Evolutionary conservation across 2,888 invertebrate genomes (phyloP), one percentile per base, ranked within the genome.

Genomic region (Pterostichus niger): DNA sequence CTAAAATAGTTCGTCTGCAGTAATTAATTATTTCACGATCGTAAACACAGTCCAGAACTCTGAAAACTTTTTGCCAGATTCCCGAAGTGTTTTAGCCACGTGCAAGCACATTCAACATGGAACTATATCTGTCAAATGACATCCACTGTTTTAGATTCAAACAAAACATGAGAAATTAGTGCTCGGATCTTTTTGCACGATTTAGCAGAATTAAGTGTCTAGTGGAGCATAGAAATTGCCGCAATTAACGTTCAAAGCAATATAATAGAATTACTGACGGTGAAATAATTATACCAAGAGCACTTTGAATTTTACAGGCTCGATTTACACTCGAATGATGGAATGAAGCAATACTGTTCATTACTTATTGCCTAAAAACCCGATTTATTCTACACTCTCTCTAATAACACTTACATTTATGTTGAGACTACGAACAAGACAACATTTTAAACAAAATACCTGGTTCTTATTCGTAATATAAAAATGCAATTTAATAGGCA

Each of bases 101-200:
- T 11, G 31, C 9, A 11, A 59, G 24, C 11, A 17, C 11, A 59
- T 24, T 59, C 31, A 59, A 59, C 59, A 59, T 59, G 44, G 71
- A 46, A 71, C 11, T 46, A 71, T 71, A 71, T 44, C 71, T 71
- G 71, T 71, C 71, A 71, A 71, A 71, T 15, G 71, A 49, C 17
- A 17, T n/a, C 71, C 40, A 71, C 44, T 75, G 75, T 54, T 75
- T 75, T 52, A 52, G 75, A 75, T 52, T 49, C 52, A 75, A 75
- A 75, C 75, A 75, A 75, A 75, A 75, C 75, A 75, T 75, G 75
- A 75, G 75, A 75, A 75, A 75, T 75, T 75, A n/a, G n/a, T n/a
- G 31, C 75, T n/a, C 6, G 49, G 75, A 15, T 52, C 77, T 77
- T 77, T 77, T 77, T 77, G 77, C 77, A 7, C 77, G 24, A 77